Evolutionary conservation across 2,888 invertebrate species (phyloP).

Genomic region (Hylaea fasciaria): DNA sequence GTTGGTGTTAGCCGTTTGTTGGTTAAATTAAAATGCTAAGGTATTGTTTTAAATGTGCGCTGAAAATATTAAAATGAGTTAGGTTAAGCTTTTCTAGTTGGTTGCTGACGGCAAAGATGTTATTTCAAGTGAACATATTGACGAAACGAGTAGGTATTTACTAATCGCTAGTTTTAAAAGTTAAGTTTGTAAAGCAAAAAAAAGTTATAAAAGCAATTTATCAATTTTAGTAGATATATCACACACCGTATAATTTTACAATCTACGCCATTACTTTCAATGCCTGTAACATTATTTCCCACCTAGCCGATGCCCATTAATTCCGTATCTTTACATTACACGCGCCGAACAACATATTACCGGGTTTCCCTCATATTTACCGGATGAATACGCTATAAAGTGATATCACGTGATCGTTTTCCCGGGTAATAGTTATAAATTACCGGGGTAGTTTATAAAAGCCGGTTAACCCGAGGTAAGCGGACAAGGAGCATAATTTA

Average conservation of each 20-base stretch:
- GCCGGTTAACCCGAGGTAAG: conserved; percentile 85
- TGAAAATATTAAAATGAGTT: conserved; percentile 21
- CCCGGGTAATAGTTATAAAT: conserved; percentile 84
- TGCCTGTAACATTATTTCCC: conserved; percentile 33
- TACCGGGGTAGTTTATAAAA: conserved; percentile 84
- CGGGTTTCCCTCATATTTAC: conserved; percentile 78
- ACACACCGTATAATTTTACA: too few relatives aligned
- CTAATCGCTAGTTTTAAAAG: too few relatives aligned
- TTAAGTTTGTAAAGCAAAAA: too few relatives aligned
- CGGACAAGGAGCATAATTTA: conserved; percentile 83
- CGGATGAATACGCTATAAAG: conserved; percentile 81
- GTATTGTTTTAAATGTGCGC: conserved; percentile 31
- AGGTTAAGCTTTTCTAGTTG: neutral
- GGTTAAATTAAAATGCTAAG: conserved; percentile 44
- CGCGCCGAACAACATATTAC: conserved; percentile 67
- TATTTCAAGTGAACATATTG: neutral
- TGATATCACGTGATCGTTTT: conserved; percentile 84
- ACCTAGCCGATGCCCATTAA: conserved; percentile 43
- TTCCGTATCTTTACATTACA: conserved; percentile 52
- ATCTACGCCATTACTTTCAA: conserved; percentile 5
- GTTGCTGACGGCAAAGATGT: neutral
- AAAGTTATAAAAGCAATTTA: too few relatives aligned
- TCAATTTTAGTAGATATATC: too few relatives aligned
- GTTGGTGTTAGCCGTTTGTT: conserved; percentile 64
- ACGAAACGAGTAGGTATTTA: too few relatives aligned